Percentiles rank a stretch among this genome's conserved stretches.
Conservation (phyloP, 2,888 invertebrate genomes). For the Calameuta filiformis region DNA sequence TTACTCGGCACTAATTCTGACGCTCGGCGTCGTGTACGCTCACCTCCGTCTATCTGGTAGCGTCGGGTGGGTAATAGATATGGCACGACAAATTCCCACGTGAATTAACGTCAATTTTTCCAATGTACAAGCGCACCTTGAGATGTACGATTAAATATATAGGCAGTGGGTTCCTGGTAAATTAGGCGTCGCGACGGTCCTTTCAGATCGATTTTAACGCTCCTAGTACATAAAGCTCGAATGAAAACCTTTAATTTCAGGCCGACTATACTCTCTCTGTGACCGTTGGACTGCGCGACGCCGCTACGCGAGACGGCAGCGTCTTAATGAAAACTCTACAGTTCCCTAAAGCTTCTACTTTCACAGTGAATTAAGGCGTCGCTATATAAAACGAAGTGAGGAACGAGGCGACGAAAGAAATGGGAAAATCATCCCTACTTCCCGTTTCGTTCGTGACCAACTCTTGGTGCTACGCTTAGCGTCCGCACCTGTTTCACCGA, state of each 20-base stretch:
- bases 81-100: slow-evolving; percentile 43
- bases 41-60: not conserved
- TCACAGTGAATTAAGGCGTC: not conserved
- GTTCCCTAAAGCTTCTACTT: slow-evolving; percentile 4
- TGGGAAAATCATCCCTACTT: slow-evolving; percentile 4
- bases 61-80: not conserved
- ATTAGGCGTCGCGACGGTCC: not conserved
- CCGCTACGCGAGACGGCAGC: not conserved
- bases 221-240: not conserved
- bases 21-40: not conserved
- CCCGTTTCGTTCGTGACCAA: not conserved
- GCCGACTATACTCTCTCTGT: not conserved
- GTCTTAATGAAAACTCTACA: not conserved
- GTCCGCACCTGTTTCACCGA: slow-evolving; percentile 3
- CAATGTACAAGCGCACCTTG: not conserved
- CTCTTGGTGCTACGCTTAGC: not conserved
- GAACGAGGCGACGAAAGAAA: not conserved
- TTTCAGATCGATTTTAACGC: not conserved
- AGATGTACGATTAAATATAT: not conserved
- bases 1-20: slow-evolving; percentile 24
- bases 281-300: not conserved
- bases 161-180: not conserved
- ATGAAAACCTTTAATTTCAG: not conserved
- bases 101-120: slow-evolving; percentile 37
- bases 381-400: not conserved